Evolutionary conservation across 2,797 vertebrate species (phyloP).

Genomic region (Alcedo quadribrachys): DNA sequence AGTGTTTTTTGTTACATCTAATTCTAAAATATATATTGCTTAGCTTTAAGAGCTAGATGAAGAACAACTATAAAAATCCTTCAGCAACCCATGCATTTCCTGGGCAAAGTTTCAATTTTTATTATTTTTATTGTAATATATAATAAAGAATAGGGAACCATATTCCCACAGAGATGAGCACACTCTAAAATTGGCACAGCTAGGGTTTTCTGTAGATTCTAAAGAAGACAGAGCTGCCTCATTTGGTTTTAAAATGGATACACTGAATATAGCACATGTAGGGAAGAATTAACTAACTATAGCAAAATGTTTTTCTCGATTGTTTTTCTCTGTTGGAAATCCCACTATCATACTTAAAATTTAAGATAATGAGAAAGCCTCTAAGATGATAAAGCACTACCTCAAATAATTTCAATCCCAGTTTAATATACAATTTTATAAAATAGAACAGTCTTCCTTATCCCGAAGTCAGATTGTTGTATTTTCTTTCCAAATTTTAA

Average conservation of each 20-base stretch:
- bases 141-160: conserved; percentile 70
- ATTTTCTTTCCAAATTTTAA: conserved; percentile 1
- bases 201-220: conserved; percentile 60
- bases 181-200: conserved; percentile 71
- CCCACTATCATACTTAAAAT: conserved; percentile 66
- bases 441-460: conserved; percentile 2
- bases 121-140: conserved; percentile 73
- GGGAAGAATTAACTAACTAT: conserved; percentile 82
- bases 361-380: conserved; percentile 71
- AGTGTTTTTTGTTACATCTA: neutral
- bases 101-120: conserved; percentile 27
- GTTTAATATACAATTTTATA: conserved; percentile 32
- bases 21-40: neutral
- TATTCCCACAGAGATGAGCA: conserved; percentile 62
- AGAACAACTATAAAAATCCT: neutral
- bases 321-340: conserved; percentile 78
- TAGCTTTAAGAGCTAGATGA: neutral
- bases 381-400: conserved; percentile 61
- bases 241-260: conserved; percentile 82
- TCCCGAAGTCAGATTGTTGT: neutral
- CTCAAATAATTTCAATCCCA: conserved; percentile 61
- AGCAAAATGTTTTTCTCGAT: conserved; percentile 78
- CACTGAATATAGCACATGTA: conserved; percentile 77
- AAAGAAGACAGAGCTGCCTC: conserved; percentile 67
- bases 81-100: neutral